Evolutionary conservation across 2,113 vertebrate species (phyloP).

Genomic region (Amphiprion percula): DNA sequence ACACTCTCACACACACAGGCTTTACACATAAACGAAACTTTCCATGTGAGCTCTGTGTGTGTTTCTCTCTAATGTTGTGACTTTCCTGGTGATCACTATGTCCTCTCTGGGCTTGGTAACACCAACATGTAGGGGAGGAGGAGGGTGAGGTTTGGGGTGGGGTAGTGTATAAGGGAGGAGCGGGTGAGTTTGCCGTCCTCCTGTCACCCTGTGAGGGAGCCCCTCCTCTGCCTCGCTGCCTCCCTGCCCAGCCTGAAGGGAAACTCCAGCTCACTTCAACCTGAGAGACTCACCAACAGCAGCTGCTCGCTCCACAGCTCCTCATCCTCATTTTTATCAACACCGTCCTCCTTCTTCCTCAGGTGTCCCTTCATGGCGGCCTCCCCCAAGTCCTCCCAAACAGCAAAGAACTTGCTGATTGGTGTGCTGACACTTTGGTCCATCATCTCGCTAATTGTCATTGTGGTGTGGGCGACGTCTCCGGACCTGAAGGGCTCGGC

Average conservation of each 20-base stretch:
- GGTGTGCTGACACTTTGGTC: constrained; percentile 76
- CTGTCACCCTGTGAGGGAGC: constrained; percentile 18
- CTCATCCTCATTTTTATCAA: not conserved
- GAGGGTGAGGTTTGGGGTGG: constrained; percentile 21
- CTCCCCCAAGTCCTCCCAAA: constrained; percentile 66
- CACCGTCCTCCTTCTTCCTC: not conserved
- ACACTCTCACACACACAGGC: constrained; percentile 25
- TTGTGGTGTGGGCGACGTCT: constrained; percentile 82
- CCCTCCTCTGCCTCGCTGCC: constrained; percentile 23
- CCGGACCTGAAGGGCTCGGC: constrained; percentile 71
- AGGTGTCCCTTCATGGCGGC: constrained; percentile 54
- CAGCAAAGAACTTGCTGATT: constrained; percentile 46
- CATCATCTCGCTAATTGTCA: constrained; percentile 74
- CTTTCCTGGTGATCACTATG: constrained; percentile 38
- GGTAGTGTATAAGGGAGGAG: not conserved
- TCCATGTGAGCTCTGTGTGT: constrained; percentile 5
- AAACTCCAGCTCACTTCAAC: constrained; percentile 63
- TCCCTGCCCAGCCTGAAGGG: constrained; percentile 40
- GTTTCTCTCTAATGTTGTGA: constrained; percentile 12
- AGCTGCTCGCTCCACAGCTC: constrained; percentile 27
- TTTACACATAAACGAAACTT: constrained; percentile 22
- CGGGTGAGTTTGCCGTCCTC: constrained; percentile 13
- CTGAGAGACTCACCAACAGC: constrained; percentile 36
- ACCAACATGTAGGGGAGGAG: not conserved
- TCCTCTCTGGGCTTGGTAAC: constrained; percentile 25